These are phyloP conservation scores for Cynodonichthys magdalenae DNA, from an alignment of 2,797 vertebrate genomes.

Conservation along the genomic window DNA sequence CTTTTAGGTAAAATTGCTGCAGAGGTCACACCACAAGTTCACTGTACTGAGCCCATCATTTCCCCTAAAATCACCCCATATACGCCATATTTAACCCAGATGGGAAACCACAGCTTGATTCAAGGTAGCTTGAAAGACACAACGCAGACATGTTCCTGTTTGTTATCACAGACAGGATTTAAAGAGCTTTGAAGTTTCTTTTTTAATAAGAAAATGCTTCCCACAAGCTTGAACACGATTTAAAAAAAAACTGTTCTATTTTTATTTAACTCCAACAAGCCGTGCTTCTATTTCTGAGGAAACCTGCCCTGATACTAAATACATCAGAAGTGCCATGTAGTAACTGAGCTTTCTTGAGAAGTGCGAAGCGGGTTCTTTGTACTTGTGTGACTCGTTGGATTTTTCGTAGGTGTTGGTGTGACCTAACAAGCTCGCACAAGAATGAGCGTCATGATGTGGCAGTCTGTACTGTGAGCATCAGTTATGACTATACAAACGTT, in stretches of 20 bases:
- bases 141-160: not conserved
- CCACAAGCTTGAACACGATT: not conserved
- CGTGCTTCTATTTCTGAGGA: not conserved
- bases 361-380: not conserved
- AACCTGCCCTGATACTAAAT: constrained; percentile 41
- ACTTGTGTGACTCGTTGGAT: constrained; percentile 39
- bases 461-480: constrained; percentile 1
- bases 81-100: constrained; percentile 1
- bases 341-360: constrained; percentile 43
- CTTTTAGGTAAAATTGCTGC: not conserved
- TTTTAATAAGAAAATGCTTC: not conserved
- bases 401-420: constrained; percentile 30
- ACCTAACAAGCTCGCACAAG: constrained; percentile 36
- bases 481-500: constrained; percentile 1
- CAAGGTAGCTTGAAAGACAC: constrained; percentile 6
- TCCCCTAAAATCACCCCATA: constrained; percentile 14
- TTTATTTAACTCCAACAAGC: not conserved
- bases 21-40: constrained; percentile 20
- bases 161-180: not conserved
- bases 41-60: constrained; percentile 3
- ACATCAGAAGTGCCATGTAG: constrained; percentile 36
- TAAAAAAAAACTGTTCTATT: not conserved
- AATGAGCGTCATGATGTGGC: constrained; percentile 12
- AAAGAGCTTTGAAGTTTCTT: not conserved
- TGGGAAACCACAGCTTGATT: constrained; percentile 13